These are phyloP conservation scores for Macquaria ambigua DNA, from an alignment of 2,113 vertebrate genomes.

Conservation along the genomic window DNA sequence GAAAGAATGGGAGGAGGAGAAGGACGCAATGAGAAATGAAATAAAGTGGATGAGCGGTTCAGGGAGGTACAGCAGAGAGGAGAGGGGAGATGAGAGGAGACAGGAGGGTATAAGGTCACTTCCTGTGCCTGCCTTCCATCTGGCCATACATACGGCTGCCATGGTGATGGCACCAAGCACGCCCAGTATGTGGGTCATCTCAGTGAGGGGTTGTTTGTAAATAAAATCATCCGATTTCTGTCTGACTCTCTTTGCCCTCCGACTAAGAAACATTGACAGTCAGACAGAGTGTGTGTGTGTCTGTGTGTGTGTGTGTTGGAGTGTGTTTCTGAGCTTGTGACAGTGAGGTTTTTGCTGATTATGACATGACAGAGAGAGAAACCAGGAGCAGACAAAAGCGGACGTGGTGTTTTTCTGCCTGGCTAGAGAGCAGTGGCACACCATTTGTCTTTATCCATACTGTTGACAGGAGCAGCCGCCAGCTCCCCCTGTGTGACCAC, in stretches of 20 bases:
- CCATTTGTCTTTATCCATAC: constrained; percentile 82
- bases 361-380: constrained; percentile 68
- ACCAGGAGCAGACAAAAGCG: constrained; percentile 63
- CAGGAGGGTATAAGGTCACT: constrained; percentile 66
- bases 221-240: constrained; percentile 28
- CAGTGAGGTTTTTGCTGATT: constrained; percentile 69
- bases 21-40: constrained; percentile 4
- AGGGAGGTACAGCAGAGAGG: constrained; percentile 16
- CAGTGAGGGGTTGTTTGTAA: constrained; percentile 23
- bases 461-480: constrained; percentile 73
- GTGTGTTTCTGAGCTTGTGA: constrained; percentile 29
- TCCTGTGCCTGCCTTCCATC: constrained; percentile 66
- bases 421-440: constrained; percentile 75
- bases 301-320: not conserved
- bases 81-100: constrained; percentile 56
- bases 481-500: constrained; percentile 24
- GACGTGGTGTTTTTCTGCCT: constrained; percentile 83
- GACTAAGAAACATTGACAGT: constrained; percentile 27
- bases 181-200: constrained; percentile 39
- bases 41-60: constrained; percentile 2
- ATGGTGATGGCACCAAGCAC: constrained; percentile 31
- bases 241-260: not conserved
- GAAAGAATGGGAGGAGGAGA: not conserved
- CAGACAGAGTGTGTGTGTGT: not conserved
- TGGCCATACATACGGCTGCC: constrained; percentile 62